A percentile compares a stretch with the other conserved stretches of the same genome.
These are phyloP conservation scores for Drosophila nigricruria DNA, from an alignment of 2,888 invertebrate genomes.

Conservation along the genomic window DNA sequence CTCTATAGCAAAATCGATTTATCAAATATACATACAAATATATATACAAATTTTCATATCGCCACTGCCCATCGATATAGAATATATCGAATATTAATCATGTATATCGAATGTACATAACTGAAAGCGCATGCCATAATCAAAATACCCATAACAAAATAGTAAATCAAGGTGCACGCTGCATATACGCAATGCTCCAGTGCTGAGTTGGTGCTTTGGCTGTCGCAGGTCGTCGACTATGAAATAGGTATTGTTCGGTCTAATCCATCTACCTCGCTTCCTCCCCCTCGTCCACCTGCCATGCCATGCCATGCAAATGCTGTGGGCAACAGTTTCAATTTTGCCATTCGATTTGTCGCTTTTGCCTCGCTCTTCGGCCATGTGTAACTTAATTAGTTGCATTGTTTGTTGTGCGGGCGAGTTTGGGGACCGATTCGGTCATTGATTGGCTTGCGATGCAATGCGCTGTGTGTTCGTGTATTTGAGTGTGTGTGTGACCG, in stretches of 20 bases:
- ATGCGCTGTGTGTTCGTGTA: background rate
- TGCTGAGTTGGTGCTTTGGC: slow-evolving; percentile 5
- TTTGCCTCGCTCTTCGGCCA: slow-evolving; percentile 40
- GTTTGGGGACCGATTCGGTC: slow-evolving; percentile 39
- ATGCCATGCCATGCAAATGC: slow-evolving; percentile 8
- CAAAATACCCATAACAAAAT: background rate
- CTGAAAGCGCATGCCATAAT: background rate
- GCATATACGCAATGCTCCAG: slow-evolving; percentile 47
- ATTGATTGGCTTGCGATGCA: slow-evolving; percentile 40
- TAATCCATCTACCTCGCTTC: background rate
- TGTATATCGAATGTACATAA: background rate
- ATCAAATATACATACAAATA: too few species aligned
- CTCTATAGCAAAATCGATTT: too few species aligned
- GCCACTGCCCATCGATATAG: background rate
- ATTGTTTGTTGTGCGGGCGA: slow-evolving; percentile 53
- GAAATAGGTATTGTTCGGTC: slow-evolving; percentile 4
- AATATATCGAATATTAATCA: background rate
- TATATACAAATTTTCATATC: background rate
- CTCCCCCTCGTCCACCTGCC: background rate
- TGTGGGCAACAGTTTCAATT: slow-evolving; percentile 47
- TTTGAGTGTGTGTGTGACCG: background rate
- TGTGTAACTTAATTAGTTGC: slow-evolving; percentile 73
- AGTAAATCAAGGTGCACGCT: slow-evolving; percentile 6
- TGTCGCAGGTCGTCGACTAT: slow-evolving; percentile 2
- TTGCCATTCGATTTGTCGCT: slow-evolving; percentile 48